phyloP scores from a whole-genome alignment of 2,888 invertebrate genomes.

The Ganaspis brasiliensis region DNA sequence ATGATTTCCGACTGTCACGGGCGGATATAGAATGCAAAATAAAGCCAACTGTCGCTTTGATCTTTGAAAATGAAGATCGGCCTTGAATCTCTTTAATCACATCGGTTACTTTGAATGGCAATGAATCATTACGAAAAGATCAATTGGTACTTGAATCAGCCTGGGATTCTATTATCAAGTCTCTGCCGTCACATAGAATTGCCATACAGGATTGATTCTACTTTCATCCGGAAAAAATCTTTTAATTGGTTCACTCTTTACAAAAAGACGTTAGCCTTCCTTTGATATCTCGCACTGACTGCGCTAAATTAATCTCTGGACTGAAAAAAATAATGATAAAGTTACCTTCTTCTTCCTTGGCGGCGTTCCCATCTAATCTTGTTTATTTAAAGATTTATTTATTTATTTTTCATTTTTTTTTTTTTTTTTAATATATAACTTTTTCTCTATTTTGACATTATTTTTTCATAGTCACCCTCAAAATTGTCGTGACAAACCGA shows the following conservation, averaged over 20 bases:
- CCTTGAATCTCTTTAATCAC: conserved; percentile 44
- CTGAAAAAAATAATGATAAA: conserved; percentile 37
- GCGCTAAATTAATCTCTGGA: conserved; percentile 30
- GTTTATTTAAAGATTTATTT: conserved; percentile 29
- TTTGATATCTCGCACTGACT: conserved; percentile 41
- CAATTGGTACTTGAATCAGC: conserved; percentile 43
- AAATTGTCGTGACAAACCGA: no score
- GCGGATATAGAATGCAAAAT: conserved; percentile 13
- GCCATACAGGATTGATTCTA: conserved; percentile 12
- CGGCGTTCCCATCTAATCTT: conserved; percentile 19
- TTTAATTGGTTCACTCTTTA: conserved; percentile 23
- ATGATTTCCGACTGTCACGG: conserved; percentile 16
- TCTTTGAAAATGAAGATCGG: conserved; percentile 32
- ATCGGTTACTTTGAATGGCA: conserved; percentile 42
- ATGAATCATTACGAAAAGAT: conserved; percentile 44
- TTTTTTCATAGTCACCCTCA: no score
- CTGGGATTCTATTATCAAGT: conserved; percentile 37
- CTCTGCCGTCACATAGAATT: conserved; percentile 23
- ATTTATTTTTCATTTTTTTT: no score
- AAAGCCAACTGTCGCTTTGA: conserved; percentile 30
- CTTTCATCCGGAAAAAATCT: conserved; percentile 1
- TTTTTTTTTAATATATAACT: no score
- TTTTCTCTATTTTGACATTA: background rate
- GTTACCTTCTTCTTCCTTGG: conserved; percentile 19
- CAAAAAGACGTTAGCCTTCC: conserved; percentile 35